A percentile compares a stretch with the other conserved stretches of the same genome.
phyloP scores from a whole-genome alignment of 2,888 invertebrate species.

The Dysmachus trigonus region DNA sequence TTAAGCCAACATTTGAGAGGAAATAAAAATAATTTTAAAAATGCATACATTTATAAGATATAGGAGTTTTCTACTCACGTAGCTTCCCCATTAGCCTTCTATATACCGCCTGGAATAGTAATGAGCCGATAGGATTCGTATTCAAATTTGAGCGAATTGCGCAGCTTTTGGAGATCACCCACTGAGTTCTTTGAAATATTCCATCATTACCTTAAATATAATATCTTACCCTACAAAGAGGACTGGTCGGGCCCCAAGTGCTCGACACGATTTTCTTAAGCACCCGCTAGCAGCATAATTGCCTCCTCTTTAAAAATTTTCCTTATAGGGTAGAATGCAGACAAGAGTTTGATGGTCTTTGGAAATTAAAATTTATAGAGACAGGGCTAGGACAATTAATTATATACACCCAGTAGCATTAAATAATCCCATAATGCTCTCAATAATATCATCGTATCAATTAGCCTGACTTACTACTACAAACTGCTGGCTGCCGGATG shows the following conservation, averaged over 20 bases:
- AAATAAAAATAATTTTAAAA: neutral
- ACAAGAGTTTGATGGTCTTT: neutral
- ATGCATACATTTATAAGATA: neutral
- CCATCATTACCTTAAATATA: neutral
- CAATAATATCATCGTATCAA: slow-evolving; percentile 33
- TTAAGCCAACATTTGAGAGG: neutral
- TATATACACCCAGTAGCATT: neutral
- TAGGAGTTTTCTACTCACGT: neutral
- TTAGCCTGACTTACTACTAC: slow-evolving; percentile 27
- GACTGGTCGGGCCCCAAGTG: neutral
- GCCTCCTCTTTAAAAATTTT: neutral
- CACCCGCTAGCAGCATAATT: neutral
- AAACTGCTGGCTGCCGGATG: neutral
- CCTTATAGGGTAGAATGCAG: neutral
- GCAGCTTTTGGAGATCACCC: neutral
- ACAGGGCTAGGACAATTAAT: neutral
- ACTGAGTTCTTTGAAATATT: neutral
- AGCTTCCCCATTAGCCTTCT: neutral
- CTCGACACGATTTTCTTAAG: neutral
- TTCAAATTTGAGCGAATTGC: neutral
- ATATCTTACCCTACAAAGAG: neutral
- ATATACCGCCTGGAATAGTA: neutral
- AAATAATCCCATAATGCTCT: slow-evolving; percentile 31
- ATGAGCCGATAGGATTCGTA: neutral
- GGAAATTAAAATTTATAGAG: slow-evolving; percentile 20